Percentiles rank a stretch among this genome's conserved stretches.
Evolutionary conservation across 2,888 invertebrate species (phyloP).

Genomic region (Blera fallax): DNA sequence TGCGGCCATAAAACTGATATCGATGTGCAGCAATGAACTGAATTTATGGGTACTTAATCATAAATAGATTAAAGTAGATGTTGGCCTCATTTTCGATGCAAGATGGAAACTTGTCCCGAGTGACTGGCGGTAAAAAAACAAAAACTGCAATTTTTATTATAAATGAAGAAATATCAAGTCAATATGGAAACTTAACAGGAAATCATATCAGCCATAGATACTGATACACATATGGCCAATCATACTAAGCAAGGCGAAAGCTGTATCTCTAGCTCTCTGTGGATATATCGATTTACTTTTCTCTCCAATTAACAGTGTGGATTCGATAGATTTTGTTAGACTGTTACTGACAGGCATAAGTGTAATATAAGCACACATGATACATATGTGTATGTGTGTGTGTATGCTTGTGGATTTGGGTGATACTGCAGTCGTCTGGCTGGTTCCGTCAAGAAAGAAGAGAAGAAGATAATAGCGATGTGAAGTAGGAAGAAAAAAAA

Average conservation of each 20-base stretch:
- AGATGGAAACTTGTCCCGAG: conserved; percentile 8
- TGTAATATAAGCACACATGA: not conserved
- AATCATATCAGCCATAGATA: conserved; percentile 17
- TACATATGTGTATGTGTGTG: not conserved
- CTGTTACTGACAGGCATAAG: conserved; percentile 11
- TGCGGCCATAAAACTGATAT: not conserved
- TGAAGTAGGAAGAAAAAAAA: conserved; percentile 49
- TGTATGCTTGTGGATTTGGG: not conserved
- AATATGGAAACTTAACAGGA: conserved; percentile 41
- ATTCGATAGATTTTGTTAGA: conserved; percentile 5
- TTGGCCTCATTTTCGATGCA: conserved; percentile 39
- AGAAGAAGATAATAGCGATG: conserved; percentile 23
- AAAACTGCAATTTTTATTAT: conserved; percentile 16
- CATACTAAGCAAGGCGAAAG: conserved; percentile 58
- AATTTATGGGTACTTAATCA: conserved; percentile 26
- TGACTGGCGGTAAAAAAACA: conserved; percentile 7
- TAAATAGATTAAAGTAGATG: conserved; percentile 18
- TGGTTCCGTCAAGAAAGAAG: not conserved
- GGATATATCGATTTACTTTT: conserved; percentile 44
- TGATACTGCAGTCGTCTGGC: conserved; percentile 1
- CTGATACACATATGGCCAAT: conserved; percentile 37
- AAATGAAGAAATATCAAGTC: conserved; percentile 5
- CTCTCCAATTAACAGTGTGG: conserved; percentile 11
- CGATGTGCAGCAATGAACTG: not conserved
- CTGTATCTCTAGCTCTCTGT: conserved; percentile 33